Base-by-base conservation (phyloP, 2,113 vertebrate species). In the Acanthisitta chloris region DNA sequence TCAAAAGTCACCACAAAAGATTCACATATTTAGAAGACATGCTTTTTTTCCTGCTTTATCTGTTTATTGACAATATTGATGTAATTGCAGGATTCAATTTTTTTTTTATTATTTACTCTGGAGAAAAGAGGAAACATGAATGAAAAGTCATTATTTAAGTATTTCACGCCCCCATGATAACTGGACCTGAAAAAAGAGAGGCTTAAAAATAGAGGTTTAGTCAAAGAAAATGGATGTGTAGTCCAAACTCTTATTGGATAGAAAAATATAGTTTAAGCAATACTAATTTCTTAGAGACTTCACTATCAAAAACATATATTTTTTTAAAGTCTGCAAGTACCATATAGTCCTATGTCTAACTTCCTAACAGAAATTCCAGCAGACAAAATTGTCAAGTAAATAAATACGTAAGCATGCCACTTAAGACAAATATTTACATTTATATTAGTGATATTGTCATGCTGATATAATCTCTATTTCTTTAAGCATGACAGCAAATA, bases 381-480 rank as follows among this genome's bases (percentile, higher is more conserved):
- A 69, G 67, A 49, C 49, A 77, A 92, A 88, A 77, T 38, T 34
- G 77, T 4, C 28, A 95, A 62, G n/a, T 58, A 52, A 73, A 90
- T 42, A 86, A 81, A 67, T 65, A 51, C 25, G 40, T 14, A 61
- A 73, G 12, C 58, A 66, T 80, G 57, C 5, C 46, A 55, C 33
- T 51, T 38, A 74, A 80, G 45, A 76, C 33, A 69, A 74, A 43
- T 64, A 16, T 45, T 92, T 82, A 36, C 69, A 28, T 16, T 70
- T 70, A 48, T 40, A 65, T 16, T 54, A n/a, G 24, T 69, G 77
- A 69, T 10, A 6, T 83, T 92, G 64, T 55, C 49, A 65, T 59
- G 40, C 17, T 69, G 34, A 55, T 65, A 70, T 36, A 36, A 6
- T 80, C 57, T 69, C 21, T 55, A 52, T 90, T 76, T 59, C 67